Percentiles rank a stretch among this genome's conserved stretches.
Evolutionary conservation across 2,113 vertebrate genomes (phyloP).

Genomic region (Okapia johnstoni): DNA sequence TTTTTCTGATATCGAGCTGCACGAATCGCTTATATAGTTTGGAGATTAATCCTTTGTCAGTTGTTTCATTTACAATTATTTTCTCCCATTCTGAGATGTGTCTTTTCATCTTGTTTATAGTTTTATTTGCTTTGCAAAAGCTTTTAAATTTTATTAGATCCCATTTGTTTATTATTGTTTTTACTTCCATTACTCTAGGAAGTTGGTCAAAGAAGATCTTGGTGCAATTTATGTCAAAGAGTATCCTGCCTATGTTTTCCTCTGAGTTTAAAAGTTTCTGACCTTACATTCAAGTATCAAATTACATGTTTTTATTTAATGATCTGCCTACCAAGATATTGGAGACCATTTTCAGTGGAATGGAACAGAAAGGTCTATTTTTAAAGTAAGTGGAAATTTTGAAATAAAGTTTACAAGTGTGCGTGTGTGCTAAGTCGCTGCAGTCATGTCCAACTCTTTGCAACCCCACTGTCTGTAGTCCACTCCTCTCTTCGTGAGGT

Average conservation of each 20-base stretch:
- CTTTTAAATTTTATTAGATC: background rate
- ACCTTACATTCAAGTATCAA: background rate
- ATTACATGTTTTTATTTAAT: background rate
- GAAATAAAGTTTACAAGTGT: background rate
- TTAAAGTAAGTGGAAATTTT: background rate
- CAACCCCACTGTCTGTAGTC: background rate
- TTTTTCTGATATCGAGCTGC: background rate
- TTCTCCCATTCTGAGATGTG: background rate
- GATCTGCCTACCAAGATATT: background rate
- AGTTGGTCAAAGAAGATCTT: background rate
- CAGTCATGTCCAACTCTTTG: background rate
- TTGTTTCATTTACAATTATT: background rate
- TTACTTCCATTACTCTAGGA: background rate
- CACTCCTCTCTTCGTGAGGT: accelerated
- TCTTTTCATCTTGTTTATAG: background rate
- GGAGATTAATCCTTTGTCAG: background rate
- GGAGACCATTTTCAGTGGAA: background rate
- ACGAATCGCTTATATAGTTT: background rate
- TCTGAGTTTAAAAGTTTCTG: background rate
- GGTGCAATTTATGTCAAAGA: background rate
- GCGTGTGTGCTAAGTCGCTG: background rate
- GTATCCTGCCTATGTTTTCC: background rate
- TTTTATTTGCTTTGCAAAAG: background rate
- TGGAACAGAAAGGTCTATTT: background rate
- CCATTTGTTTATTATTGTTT: background rate